A percentile compares a stretch with the other conserved stretches of the same genome.
Conservation (phyloP, 2,113 vertebrate genomes). For the Rhabdomys dilectus region DNA sequence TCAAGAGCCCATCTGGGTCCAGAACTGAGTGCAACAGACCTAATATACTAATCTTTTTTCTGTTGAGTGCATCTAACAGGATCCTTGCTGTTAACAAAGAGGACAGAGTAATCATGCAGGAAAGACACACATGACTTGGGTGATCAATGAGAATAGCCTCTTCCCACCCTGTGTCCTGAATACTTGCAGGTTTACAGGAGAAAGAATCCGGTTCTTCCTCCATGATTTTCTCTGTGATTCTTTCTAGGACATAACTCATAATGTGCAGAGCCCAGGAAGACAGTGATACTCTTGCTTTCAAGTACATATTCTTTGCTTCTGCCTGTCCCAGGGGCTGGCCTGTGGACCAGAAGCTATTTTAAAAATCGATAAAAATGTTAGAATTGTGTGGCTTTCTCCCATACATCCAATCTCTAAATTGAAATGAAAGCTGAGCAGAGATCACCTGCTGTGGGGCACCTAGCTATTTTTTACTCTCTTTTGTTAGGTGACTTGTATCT, state of each 20-base stretch:
- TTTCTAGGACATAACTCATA: background rate
- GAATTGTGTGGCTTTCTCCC: background rate
- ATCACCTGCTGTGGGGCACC: background rate
- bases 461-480: background rate
- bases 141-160: background rate
- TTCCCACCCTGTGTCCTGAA: background rate
- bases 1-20: background rate
- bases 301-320: background rate
- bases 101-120: background rate
- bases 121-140: background rate
- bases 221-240: background rate
- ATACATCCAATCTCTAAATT: background rate
- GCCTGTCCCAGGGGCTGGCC: background rate
- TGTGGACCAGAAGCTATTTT: background rate
- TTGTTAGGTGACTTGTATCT: background rate
- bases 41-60: background rate
- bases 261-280: background rate
- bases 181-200: rapidly evolving
- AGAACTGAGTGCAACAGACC: background rate
- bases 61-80: background rate
- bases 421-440: background rate
- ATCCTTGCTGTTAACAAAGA: background rate
- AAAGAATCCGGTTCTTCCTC: rapidly evolving
- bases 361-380: background rate
- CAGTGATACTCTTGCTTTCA: rapidly evolving